Conservation (phyloP, 2,113 vertebrate genomes). For the Rattus norvegicus region DNA sequence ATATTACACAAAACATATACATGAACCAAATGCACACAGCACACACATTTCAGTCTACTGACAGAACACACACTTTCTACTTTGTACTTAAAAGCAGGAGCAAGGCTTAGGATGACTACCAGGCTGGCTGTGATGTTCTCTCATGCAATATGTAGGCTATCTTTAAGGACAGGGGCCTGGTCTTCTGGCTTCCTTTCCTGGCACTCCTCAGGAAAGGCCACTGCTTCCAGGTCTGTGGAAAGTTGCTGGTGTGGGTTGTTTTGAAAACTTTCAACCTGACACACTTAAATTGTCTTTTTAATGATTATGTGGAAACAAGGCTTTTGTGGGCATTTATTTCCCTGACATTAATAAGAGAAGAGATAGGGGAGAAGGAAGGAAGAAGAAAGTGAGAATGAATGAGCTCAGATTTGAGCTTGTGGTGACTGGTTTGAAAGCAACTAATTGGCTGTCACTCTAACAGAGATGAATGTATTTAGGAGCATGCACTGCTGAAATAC, state of each 20-base stretch:
- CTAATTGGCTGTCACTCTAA: slow-evolving; percentile 57
- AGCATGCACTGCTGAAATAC: background rate
- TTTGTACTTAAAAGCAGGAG: background rate
- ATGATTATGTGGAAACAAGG: background rate
- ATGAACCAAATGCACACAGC: background rate
- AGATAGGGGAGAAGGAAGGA: background rate
- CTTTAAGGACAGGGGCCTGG: background rate
- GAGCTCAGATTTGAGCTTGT: background rate
- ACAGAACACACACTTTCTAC: background rate
- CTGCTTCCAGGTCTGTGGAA: background rate
- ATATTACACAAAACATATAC: background rate
- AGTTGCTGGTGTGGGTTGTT: background rate
- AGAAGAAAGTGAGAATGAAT: background rate
- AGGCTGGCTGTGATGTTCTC: background rate
- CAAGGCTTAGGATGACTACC: background rate
- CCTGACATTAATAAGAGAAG: background rate
- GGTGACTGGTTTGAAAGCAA: slow-evolving; percentile 48
- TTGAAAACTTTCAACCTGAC: background rate
- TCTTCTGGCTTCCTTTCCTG: background rate
- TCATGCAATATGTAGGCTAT: background rate
- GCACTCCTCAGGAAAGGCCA: background rate
- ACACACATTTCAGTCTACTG: background rate
- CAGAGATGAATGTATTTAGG: slow-evolving; percentile 44
- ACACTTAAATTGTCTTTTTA: background rate
- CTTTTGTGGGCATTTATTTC: background rate